These are phyloP conservation scores for Borostomias antarcticus DNA, from an alignment of 2,797 vertebrate species.

Conservation along the genomic window DNA sequence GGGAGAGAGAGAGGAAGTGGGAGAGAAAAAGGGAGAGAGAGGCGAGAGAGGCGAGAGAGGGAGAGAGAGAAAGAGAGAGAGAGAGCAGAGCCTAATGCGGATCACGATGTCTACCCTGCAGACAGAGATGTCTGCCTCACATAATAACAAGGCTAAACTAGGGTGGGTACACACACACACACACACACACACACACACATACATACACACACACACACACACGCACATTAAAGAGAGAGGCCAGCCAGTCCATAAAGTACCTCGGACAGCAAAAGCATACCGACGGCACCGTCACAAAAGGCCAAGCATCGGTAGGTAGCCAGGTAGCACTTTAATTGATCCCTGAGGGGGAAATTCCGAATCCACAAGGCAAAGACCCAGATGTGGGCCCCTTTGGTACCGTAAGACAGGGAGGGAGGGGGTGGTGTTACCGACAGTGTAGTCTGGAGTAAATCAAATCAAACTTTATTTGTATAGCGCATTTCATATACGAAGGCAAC, in stretches of 20 bases:
- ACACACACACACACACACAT: neutral
- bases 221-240: neutral
- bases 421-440: no score
- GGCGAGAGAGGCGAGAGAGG: slow-evolving; percentile 16
- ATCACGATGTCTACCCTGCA: slow-evolving; percentile 53
- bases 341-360: no score
- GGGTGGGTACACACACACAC: slow-evolving; percentile 1
- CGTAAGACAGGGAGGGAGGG: no score
- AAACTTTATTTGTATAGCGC: no score
- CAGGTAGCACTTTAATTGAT: no score
- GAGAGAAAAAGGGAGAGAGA: slow-evolving; percentile 2
- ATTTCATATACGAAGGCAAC: no score
- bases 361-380: no score
- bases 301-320: no score
- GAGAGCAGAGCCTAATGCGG: slow-evolving; percentile 53
- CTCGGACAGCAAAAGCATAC: slow-evolving; percentile 42
- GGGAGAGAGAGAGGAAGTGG: neutral
- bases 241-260: slow-evolving; percentile 3
- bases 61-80: slow-evolving; percentile 8
- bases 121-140: slow-evolving; percentile 14
- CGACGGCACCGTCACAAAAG: slow-evolving; percentile 32
- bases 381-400: no score
- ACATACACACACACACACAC: neutral
- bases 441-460: no score
- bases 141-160: neutral